Conservation (phyloP, 2,888 invertebrate genomes). For the Allolobophora icterica region DNA sequence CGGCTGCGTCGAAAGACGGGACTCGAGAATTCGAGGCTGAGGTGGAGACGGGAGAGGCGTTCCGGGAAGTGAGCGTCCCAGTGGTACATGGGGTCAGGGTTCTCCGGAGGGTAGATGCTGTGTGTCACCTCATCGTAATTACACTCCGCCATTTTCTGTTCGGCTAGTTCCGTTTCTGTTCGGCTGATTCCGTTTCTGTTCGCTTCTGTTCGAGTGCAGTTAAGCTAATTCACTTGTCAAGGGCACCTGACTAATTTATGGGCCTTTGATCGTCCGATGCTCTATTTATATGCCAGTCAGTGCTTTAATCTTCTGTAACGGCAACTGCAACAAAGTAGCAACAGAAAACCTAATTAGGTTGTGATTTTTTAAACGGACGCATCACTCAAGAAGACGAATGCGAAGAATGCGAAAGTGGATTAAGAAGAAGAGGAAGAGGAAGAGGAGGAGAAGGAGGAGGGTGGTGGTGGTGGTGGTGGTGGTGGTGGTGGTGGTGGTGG, state of each 20-base stretch:
- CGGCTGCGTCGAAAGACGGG: slow-evolving; percentile 64
- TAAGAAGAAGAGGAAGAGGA: neutral
- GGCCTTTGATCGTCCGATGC: too few relatives aligned
- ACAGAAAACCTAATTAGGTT: neutral
- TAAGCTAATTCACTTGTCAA: neutral
- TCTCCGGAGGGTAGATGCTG: slow-evolving; percentile 38
- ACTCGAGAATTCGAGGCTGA: slow-evolving; percentile 58
- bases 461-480: too few relatives aligned
- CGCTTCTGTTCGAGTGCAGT: neutral
- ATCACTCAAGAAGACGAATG: neutral
- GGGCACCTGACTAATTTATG: neutral
- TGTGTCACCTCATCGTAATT: slow-evolving; percentile 48
- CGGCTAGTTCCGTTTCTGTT: neutral
- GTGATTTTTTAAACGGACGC: neutral
- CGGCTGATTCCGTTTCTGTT: neutral
- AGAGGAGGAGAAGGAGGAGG: neutral
- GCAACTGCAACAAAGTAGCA: neutral
- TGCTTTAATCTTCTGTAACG: neutral
- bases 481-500: too few relatives aligned
- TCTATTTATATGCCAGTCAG: slow-evolving; percentile 1
- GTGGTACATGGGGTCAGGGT: slow-evolving; percentile 58
- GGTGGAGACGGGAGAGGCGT: slow-evolving; percentile 72
- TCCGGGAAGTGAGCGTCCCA: slow-evolving; percentile 78
- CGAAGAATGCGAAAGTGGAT: neutral
- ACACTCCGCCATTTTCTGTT: slow-evolving; percentile 33